These are phyloP conservation scores for Valencia hispanica DNA, from an alignment of 2,797 vertebrate species.

Conservation along the genomic window DNA sequence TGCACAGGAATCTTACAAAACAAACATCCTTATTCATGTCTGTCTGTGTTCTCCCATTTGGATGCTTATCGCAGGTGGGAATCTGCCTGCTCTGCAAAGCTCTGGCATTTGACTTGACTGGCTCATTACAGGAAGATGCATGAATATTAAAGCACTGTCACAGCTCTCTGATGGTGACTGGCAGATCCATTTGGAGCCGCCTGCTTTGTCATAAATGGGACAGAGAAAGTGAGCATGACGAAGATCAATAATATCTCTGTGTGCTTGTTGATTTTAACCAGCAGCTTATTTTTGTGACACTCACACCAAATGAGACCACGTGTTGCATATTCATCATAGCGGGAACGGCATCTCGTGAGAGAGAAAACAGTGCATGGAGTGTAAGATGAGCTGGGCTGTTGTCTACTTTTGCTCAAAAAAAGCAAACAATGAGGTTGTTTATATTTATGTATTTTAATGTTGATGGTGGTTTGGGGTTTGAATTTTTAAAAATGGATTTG, in stretches of 20 bases:
- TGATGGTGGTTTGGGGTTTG: not conserved
- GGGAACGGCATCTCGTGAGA: slow-evolving; percentile 19
- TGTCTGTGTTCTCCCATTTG: slow-evolving; percentile 54
- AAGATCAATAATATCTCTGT: slow-evolving; percentile 45
- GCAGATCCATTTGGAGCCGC: slow-evolving; percentile 48
- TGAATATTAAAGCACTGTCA: slow-evolving; percentile 64
- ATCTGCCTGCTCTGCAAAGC: slow-evolving; percentile 45
- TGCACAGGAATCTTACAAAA: slow-evolving; percentile 41
- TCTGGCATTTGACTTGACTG: slow-evolving; percentile 61
- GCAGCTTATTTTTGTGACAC: slow-evolving; percentile 29
- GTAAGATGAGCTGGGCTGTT: not conserved
- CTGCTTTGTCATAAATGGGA: slow-evolving; percentile 40
- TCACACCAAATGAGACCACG: slow-evolving; percentile 21
- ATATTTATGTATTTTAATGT: not conserved
- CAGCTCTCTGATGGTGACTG: slow-evolving; percentile 46
- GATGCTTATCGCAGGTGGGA: slow-evolving; percentile 58
- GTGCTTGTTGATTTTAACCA: slow-evolving; percentile 36
- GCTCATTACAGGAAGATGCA: slow-evolving; percentile 53
- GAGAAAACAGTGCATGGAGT: slow-evolving; percentile 12
- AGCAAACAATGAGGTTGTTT: not conserved
- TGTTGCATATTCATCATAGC: slow-evolving; percentile 36
- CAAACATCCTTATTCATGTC: slow-evolving; percentile 52
- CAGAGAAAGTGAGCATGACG: slow-evolving; percentile 19
- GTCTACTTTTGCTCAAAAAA: not conserved
- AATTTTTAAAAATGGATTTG: not conserved